Evolutionary conservation across 2,888 invertebrate species (phyloP).

Genomic region (Sminthurinus aureus): DNA sequence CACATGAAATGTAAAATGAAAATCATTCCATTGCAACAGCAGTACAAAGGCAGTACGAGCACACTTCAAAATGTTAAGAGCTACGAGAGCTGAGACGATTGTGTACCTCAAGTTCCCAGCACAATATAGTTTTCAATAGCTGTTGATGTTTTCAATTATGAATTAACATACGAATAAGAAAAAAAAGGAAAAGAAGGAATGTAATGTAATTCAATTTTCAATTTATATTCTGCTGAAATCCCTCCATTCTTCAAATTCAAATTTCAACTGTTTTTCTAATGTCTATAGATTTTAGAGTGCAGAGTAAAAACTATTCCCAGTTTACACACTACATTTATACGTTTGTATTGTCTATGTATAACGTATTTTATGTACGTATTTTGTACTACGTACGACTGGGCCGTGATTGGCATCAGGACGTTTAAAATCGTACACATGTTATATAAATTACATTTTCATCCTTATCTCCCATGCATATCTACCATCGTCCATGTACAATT

Average conservation of each 20-base stretch:
- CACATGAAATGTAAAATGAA: background rate
- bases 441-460: background rate
- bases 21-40: background rate
- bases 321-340: too few species aligned
- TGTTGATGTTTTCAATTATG: slow-evolving; percentile 32
- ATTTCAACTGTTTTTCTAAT: background rate
- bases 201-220: slow-evolving; percentile 5
- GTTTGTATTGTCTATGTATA: too few species aligned
- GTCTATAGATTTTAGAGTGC: background rate
- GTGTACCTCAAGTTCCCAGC: background rate
- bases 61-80: background rate
- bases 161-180: slow-evolving; percentile 40
- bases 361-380: too few species aligned
- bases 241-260: too few species aligned
- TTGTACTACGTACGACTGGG: background rate
- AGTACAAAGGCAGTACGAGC: background rate
- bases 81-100: background rate
- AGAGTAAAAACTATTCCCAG: too few species aligned
- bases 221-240: slow-evolving; percentile 15
- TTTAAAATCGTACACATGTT: background rate
- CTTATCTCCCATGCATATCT: background rate
- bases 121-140: background rate
- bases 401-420: background rate
- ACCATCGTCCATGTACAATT: background rate
- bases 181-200: background rate